A percentile compares a stretch with the other conserved stretches of the same genome.
Evolutionary conservation across 2,113 vertebrate genomes (phyloP).

Genomic region (Mixornis gularis): DNA sequence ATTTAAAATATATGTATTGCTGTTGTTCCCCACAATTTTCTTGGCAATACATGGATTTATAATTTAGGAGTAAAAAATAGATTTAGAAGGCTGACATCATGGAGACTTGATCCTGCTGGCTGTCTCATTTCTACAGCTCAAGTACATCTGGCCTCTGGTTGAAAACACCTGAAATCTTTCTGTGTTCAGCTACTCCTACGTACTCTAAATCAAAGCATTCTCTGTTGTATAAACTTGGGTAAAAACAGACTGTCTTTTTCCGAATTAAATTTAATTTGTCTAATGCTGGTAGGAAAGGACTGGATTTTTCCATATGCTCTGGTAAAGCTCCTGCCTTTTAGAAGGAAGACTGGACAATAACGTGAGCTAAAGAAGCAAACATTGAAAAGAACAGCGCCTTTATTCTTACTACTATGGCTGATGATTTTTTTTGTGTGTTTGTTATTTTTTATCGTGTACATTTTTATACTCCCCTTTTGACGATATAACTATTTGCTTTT

Average conservation of each 20-base stretch:
- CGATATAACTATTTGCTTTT: constrained; percentile 78
- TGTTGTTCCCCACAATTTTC: constrained; percentile 32
- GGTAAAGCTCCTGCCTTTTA: constrained; percentile 54
- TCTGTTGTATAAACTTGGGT: constrained; percentile 53
- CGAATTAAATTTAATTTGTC: constrained; percentile 46
- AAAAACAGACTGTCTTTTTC: constrained; percentile 50
- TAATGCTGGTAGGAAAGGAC: constrained; percentile 62
- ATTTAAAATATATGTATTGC: constrained; percentile 35
- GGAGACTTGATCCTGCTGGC: constrained; percentile 46
- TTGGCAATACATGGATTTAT: constrained; percentile 44
- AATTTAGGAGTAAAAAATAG: constrained; percentile 48
- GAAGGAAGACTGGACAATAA: constrained; percentile 62
- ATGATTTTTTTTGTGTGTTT: constrained; percentile 65
- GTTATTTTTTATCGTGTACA: constrained; percentile 73
- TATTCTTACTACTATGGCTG: constrained; percentile 60
- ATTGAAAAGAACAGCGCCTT: constrained; percentile 57
- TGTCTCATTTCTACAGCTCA: constrained; percentile 51
- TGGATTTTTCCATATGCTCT: constrained; percentile 56
- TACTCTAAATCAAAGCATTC: constrained; percentile 44
- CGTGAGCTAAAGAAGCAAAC: constrained; percentile 49
- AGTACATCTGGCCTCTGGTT: constrained; percentile 53
- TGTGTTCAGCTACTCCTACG: constrained; percentile 46
- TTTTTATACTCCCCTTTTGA: constrained; percentile 81
- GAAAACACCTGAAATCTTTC: constrained; percentile 60
- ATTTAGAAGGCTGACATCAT: constrained; percentile 9